These are phyloP conservation scores for Scomber japonicus DNA, from an alignment of 2,113 vertebrate genomes.

Conservation along the genomic window DNA sequence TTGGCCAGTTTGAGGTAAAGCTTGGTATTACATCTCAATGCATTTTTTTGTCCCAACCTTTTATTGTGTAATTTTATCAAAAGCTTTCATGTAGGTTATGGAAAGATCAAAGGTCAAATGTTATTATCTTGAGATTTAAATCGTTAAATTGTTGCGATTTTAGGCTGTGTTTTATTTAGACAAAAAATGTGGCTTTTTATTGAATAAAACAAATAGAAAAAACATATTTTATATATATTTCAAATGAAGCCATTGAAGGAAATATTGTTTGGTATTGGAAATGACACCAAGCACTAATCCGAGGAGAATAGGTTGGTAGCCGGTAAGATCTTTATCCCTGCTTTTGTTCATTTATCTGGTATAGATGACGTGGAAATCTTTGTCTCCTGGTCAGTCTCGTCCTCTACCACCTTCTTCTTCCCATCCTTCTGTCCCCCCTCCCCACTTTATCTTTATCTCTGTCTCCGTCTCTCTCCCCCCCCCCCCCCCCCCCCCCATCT, in stretches of 20 bases:
- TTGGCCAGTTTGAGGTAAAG: neutral
- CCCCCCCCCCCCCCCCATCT: neutral
- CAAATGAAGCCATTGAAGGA: neutral
- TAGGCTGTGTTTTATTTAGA: no score
- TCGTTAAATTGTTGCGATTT: no score
- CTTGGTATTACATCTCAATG: neutral
- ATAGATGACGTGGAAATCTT: conserved; percentile 1
- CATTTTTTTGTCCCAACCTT: neutral
- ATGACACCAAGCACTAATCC: neutral
- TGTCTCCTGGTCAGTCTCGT: conserved; percentile 8
- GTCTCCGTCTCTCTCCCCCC: neutral
- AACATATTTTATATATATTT: neutral
- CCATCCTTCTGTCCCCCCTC: conserved; percentile 7
- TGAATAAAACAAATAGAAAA: no score
- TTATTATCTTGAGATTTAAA: no score
- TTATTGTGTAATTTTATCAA: neutral
- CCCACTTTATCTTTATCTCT: neutral
- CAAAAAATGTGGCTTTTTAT: no score
- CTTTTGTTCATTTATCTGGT: conserved; percentile 9
- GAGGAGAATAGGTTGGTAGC: neutral
- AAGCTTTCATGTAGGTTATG: no score
- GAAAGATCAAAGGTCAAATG: no score
- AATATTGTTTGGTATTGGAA: neutral
- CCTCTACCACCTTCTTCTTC: neutral
- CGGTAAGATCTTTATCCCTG: neutral